A percentile compares a stretch with the other conserved stretches of the same genome.
Conservation (phyloP, 2,888 invertebrate species). For the Byasa hedistus region DNA sequence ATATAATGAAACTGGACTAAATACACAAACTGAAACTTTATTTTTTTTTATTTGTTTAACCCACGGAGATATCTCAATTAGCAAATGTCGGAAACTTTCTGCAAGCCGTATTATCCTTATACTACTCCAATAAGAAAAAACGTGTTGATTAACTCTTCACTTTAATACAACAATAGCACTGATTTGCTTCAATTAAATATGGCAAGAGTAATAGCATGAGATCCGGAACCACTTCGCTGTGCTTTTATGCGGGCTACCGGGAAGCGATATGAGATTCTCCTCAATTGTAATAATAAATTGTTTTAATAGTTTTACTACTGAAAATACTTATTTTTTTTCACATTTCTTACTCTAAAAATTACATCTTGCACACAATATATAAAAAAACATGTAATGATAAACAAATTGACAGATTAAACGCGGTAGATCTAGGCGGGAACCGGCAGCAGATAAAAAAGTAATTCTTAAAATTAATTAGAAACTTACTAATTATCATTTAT, state of each 20-base stretch:
- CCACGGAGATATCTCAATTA: no score
- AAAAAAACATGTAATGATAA: no score
- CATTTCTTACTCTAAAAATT: neutral
- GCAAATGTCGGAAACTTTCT: neutral
- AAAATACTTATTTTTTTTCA: neutral
- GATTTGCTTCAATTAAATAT: slow-evolving; percentile 5
- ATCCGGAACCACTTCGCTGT: slow-evolving; percentile 7
- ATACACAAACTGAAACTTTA: no score
- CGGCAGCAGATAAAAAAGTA: no score
- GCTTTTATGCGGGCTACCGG: slow-evolving; percentile 22
- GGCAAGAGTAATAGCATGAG: slow-evolving; percentile 4
- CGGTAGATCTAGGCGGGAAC: no score
- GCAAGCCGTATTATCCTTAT: neutral
- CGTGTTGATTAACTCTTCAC: neutral
- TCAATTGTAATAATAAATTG: slow-evolving; percentile 7
- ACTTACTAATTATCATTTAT: no score
- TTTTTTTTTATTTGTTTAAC: no score
- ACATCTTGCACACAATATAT: no score
- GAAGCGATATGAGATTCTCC: slow-evolving; percentile 2
- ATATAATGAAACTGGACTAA: no score
- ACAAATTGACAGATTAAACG: no score
- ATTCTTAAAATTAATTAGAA: no score
- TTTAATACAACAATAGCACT: neutral
- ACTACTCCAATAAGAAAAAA: neutral
- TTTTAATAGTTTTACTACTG: neutral